phyloP scores from a whole-genome alignment of 37 sponge, comb jelly and placozoan genomes.

The Cladorhizidae sp. region DNA sequence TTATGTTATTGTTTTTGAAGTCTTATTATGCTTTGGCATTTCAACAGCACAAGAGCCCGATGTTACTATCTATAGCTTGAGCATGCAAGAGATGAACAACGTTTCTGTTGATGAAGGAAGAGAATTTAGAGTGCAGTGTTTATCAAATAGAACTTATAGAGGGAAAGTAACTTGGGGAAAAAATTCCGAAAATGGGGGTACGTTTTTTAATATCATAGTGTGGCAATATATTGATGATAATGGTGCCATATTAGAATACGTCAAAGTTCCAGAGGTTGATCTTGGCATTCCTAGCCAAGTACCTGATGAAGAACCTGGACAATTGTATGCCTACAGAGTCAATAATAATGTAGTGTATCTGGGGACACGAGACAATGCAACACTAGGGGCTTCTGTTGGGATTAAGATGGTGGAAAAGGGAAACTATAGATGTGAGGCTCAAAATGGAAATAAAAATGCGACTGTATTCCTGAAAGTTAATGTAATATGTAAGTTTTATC shows the following conservation, averaged over 20 bases:
- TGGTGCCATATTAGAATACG: not conserved
- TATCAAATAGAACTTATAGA: not conserved
- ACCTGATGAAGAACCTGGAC: conserved; percentile 19
- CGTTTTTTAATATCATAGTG: not conserved
- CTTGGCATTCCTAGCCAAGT: not conserved
- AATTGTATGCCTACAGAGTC: conserved; percentile 35
- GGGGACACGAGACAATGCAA: not conserved
- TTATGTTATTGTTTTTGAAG: not conserved
- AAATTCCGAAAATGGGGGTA: not conserved
- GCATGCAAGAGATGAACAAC: not conserved
- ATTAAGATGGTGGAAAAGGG: not conserved
- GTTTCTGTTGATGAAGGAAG: conserved; percentile 3
- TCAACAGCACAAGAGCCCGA: not conserved
- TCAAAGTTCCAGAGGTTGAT: not conserved
- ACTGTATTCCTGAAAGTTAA: not conserved
- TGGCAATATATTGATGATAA: not conserved
- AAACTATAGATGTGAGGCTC: conserved; percentile 23
- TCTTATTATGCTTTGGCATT: not conserved
- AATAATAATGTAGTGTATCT: not conserved
- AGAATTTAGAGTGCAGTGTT: not conserved
- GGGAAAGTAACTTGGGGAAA: not conserved
- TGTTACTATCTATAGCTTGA: not conserved
- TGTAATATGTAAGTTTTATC: not conserved
- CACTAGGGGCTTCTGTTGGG: conserved; percentile 11
- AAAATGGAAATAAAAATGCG: conserved; percentile 11